phyloP scores from a whole-genome alignment of 2,888 invertebrate genomes.

The Drosophila rubida region DNA sequence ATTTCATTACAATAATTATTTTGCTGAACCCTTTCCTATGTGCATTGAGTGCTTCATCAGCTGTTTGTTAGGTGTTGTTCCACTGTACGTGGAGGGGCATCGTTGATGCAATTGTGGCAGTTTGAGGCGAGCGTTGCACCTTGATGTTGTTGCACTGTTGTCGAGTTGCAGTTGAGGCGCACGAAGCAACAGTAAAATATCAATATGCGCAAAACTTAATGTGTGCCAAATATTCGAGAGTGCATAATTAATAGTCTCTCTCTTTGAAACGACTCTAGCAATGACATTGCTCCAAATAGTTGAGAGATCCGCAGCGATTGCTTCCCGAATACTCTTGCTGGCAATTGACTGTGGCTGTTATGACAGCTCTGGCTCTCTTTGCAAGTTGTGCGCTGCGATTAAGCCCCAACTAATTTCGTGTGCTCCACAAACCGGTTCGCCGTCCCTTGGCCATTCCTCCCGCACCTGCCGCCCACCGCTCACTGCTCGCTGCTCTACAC shows the following conservation, averaged over 20 bases:
- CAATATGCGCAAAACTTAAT: conserved; percentile 80
- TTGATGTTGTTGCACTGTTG: conserved; percentile 45
- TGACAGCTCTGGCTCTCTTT: conserved; percentile 63
- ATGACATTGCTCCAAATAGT: conserved; percentile 17
- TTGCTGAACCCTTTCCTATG: no score
- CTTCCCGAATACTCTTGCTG: not conserved
- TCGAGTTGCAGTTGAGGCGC: conserved; percentile 34
- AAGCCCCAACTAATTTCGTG: conserved; percentile 76
- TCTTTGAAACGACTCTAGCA: not conserved
- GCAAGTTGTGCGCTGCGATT: conserved; percentile 63
- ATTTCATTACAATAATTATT: no score
- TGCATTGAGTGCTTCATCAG: no score
- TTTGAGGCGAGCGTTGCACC: conserved; percentile 20
- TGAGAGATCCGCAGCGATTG: not conserved
- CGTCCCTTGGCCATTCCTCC: conserved; percentile 39
- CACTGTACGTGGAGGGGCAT: conserved; percentile 43
- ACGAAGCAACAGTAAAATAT: conserved; percentile 59
- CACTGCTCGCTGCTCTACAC: not conserved
- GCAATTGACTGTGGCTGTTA: conserved; percentile 34
- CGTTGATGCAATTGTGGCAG: conserved; percentile 29
- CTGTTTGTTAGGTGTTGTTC: not conserved
- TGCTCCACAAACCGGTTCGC: conserved; percentile 72
- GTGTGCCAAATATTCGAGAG: conserved; percentile 27
- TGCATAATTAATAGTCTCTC: not conserved
- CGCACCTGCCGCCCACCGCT: no score